phyloP scores from a whole-genome alignment of 2,797 vertebrate species.

The Pseudotriccus pelzelni region DNA sequence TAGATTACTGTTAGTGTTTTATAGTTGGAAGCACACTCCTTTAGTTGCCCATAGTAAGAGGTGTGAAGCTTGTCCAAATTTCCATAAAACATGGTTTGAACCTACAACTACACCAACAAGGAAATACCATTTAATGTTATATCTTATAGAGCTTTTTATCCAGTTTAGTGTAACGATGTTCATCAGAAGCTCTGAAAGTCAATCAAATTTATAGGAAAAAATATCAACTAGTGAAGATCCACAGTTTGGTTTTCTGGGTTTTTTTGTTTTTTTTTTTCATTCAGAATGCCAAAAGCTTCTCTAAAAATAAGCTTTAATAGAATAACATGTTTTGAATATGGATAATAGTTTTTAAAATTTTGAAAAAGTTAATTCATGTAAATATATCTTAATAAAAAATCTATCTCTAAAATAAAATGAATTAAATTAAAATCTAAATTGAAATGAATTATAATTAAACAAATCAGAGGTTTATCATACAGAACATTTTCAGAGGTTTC shows the following conservation, averaged over 20 bases:
- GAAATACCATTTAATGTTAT: not conserved
- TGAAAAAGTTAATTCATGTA: not conserved
- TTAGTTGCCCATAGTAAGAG: not conserved
- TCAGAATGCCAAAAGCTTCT: not conserved
- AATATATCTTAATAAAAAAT: not conserved
- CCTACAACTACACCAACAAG: not conserved
- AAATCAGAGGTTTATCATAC: not conserved
- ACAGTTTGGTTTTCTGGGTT: not conserved
- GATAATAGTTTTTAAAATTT: rapidly evolving
- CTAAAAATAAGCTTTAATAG: not conserved
- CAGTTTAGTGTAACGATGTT: not conserved
- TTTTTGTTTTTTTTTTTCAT: not conserved
- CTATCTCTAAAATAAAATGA: not conserved
- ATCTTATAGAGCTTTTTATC: not conserved
- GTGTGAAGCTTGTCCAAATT: not conserved
- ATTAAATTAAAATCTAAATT: not conserved
- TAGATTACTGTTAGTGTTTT: not conserved
- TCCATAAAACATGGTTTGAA: not conserved
- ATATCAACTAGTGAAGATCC: not conserved
- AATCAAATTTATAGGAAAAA: not conserved
- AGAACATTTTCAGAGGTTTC: not conserved
- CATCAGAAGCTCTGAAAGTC: not conserved
- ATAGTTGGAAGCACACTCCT: not conserved
- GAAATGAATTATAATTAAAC: not conserved
- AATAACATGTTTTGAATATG: not conserved